These are phyloP conservation scores for Aphyosemion australe DNA, from an alignment of 2,113 vertebrate genomes.

Conservation along the genomic window DNA sequence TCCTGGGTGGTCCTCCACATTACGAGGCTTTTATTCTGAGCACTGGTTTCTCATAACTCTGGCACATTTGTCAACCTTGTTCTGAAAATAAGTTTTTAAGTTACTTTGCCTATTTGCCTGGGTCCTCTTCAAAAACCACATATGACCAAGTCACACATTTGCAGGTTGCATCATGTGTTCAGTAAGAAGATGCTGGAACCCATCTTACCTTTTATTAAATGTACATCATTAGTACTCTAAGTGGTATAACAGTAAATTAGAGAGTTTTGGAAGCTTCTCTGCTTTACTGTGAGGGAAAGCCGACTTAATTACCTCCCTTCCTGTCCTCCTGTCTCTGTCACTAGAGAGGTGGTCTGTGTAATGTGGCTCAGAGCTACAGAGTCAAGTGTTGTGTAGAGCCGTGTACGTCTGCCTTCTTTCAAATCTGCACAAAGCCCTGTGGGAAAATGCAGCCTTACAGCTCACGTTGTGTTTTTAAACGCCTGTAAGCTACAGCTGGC, in stretches of 20 bases:
- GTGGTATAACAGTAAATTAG: too few species aligned
- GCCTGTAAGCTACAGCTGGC: conserved; percentile 19
- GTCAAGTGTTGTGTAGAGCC: conserved; percentile 37
- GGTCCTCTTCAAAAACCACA: not conserved
- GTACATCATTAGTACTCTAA: too few species aligned
- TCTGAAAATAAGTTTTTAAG: not conserved
- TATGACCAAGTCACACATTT: not conserved
- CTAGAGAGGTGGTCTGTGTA: conserved; percentile 37
- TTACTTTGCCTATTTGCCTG: not conserved
- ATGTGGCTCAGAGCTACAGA: conserved; percentile 40
- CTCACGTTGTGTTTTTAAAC: conserved; percentile 29
- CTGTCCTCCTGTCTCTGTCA: conserved; percentile 17
- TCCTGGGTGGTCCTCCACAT: conserved; percentile 56
- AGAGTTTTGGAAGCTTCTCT: too few species aligned
- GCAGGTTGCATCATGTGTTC: not conserved
- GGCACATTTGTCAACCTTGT: not conserved
- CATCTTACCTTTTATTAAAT: too few species aligned
- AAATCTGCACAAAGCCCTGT: conserved; percentile 7
- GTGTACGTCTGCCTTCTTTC: conserved; percentile 44
- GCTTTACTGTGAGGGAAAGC: not conserved
- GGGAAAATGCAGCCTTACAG: conserved; percentile 12
- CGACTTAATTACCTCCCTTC: conserved; percentile 14
- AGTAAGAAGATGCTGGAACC: not conserved
- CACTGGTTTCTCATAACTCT: not conserved
- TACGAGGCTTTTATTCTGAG: conserved; percentile 5